Evolutionary conservation across 2,888 invertebrate species (phyloP), one percentile per base, ranked within the genome.

Genomic region (Odontocerum albicorne): DNA sequence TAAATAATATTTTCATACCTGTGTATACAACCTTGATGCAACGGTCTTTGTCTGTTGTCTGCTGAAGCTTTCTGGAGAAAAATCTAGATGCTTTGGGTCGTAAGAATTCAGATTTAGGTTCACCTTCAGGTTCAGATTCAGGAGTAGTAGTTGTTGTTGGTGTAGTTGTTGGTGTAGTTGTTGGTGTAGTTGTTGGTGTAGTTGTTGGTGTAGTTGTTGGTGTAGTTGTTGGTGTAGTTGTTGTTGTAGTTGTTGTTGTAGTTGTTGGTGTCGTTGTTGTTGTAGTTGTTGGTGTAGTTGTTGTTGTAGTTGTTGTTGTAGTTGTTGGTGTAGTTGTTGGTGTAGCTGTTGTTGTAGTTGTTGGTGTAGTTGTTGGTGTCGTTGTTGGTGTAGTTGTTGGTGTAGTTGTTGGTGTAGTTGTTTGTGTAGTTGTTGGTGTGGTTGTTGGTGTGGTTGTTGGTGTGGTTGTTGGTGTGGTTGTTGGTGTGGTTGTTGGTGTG

Each of bases 1-100:
- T n/a, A n/a, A n/a, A n/a, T n/a, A n/a, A n/a, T n/a, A n/a, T n/a
- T n/a, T n/a, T n/a, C 19, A 10, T 21, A 43, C 39, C 44, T n/a
- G n/a, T 45, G 12, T 52, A 52, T 2, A 36, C 27, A 16, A 31
- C 45, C 27, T 45, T 52, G 21, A 52, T 32, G 17, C 52, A 52
- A 7, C 20, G 15, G 35, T 13, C 44, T 7, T 13, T 21, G 1
- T 6, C 6, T 12, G 13, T 13, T 17, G 7, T 39, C 16, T n/a
- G 31, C 31, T 22, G 20, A 17, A 2, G 31, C 2, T 12, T 19
- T 38, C 21, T 33, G 17, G 16, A 10, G n/a, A n/a, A 45, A 33
- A 19, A 33, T 3, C 45, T 13, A 7, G 17, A 27, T 27, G 8
- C 6, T 27, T 27, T 27, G 27, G 27, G 8, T 27, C 6, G 6